Percentiles rank a stretch among this genome's conserved stretches.
Conservation (phyloP, 2,888 invertebrate genomes). For the Drosophila helvetica region DNA sequence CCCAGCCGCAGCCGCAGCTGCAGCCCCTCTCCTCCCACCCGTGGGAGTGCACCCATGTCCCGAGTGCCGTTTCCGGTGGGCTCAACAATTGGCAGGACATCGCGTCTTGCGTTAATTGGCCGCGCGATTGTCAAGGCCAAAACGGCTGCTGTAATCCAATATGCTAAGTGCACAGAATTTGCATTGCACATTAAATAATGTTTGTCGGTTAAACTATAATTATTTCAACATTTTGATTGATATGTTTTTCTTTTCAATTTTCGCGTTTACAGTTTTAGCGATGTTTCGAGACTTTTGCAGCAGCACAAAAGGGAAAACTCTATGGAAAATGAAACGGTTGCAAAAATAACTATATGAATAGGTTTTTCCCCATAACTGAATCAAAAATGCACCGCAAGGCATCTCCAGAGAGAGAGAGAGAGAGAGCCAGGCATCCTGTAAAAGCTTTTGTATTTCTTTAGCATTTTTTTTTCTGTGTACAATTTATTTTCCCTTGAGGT, state of each 20-base stretch:
- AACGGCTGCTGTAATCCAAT: constrained; percentile 1
- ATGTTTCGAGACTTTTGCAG: no score
- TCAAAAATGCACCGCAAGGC: neutral
- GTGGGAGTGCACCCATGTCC: no score
- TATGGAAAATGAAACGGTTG: no score
- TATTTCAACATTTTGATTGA: neutral
- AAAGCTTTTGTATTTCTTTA: neutral
- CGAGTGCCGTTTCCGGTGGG: constrained; percentile 10
- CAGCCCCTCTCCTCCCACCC: neutral
- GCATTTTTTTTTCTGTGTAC: neutral
- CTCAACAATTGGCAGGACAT: constrained; percentile 36
- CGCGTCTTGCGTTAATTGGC: constrained; percentile 22
- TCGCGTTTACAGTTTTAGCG: no score
- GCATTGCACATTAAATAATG: neutral
- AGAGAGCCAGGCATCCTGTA: neutral
- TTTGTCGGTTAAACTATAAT: neutral
- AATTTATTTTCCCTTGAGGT: neutral
- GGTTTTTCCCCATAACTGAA: no score
- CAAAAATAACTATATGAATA: no score
- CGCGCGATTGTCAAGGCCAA: constrained; percentile 2
- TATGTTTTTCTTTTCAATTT: no score
- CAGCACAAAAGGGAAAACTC: no score
- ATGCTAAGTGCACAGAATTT: no score
- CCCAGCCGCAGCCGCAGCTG: neutral
- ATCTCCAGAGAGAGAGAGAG: no score